Conservation (phyloP, 23 tunicate species). For the Halocynthia roretzi region DNA sequence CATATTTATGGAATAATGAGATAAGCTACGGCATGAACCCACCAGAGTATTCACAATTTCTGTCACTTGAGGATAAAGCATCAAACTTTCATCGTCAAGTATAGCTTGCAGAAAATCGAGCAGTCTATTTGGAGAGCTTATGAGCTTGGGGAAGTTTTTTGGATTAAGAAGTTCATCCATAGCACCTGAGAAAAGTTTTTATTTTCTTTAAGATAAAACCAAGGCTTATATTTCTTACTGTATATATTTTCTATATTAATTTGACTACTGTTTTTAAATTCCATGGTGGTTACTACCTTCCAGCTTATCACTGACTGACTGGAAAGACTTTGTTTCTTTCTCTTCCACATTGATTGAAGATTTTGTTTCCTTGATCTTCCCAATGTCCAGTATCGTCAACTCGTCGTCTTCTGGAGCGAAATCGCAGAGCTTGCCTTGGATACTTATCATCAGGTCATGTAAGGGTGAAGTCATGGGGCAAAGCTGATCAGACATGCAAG, state of each 20-base stretch:
- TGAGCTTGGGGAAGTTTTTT: not conserved
- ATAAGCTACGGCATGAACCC: not conserved
- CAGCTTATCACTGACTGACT: not conserved
- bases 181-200: not conserved
- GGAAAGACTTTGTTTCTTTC: too few relatives aligned
- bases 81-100: not conserved
- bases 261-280: too few relatives aligned
- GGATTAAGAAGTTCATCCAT: slow-evolving; percentile 8
- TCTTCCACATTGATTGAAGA: too few relatives aligned
- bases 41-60: slow-evolving; percentile 20
- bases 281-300: not conserved
- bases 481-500: too few relatives aligned
- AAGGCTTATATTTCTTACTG: not conserved
- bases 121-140: not conserved
- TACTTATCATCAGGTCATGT: too few relatives aligned
- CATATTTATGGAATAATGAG: too few relatives aligned
- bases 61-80: not conserved
- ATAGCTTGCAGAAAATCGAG: not conserved
- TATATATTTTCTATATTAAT: too few relatives aligned
- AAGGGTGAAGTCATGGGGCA: too few relatives aligned
- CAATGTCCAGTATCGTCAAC: too few relatives aligned
- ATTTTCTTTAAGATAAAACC: not conserved
- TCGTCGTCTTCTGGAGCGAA: too few relatives aligned
- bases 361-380: too few relatives aligned
- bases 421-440: too few relatives aligned